A percentile compares a stretch with the other conserved stretches of the same genome.
These are phyloP conservation scores for Sciurus carolinensis DNA, from an alignment of 2,797 vertebrate genomes.

Conservation along the genomic window DNA sequence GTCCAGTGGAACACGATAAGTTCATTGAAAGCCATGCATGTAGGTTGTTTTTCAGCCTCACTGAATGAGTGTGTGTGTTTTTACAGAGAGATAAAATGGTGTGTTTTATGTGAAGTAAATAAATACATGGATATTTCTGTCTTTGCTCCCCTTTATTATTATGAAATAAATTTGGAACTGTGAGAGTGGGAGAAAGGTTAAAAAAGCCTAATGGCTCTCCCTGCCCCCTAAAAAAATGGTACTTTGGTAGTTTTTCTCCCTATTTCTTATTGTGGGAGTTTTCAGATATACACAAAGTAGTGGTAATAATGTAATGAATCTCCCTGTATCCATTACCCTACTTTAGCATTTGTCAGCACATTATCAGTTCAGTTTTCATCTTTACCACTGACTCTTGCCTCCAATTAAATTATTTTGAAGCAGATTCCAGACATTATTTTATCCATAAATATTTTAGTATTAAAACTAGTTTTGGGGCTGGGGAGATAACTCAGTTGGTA, in stretches of 20 bases:
- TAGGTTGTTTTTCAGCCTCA: conserved; percentile 88
- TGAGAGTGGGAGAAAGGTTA: conserved; percentile 13
- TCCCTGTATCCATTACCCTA: neutral
- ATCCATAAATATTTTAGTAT: conserved; percentile 51
- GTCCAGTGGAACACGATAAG: conserved; percentile 97
- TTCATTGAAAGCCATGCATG: conserved; percentile 98
- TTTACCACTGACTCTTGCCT: neutral
- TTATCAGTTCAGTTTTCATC: neutral
- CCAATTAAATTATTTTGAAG: conserved; percentile 53
- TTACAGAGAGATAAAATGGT: conserved; percentile 1
- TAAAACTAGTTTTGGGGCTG: neutral
- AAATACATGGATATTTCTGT: conserved; percentile 41
- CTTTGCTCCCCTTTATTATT: neutral
- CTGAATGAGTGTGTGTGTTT: neutral
- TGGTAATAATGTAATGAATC: neutral
- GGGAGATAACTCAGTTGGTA: no score
- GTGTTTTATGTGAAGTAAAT: conserved; percentile 64
- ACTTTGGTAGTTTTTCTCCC: neutral
- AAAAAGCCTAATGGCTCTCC: neutral
- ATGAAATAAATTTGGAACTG: conserved; percentile 76
- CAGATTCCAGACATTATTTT: conserved; percentile 52
- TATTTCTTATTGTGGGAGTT: conserved; percentile 14
- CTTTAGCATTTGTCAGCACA: neutral
- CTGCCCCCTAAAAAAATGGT: neutral
- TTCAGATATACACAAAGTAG: conserved; percentile 35